Percentiles rank a stretch among this genome's conserved stretches.
These are phyloP conservation scores for Dasyornis broadbenti DNA, from an alignment of 2,113 vertebrate species.

Conservation along the genomic window DNA sequence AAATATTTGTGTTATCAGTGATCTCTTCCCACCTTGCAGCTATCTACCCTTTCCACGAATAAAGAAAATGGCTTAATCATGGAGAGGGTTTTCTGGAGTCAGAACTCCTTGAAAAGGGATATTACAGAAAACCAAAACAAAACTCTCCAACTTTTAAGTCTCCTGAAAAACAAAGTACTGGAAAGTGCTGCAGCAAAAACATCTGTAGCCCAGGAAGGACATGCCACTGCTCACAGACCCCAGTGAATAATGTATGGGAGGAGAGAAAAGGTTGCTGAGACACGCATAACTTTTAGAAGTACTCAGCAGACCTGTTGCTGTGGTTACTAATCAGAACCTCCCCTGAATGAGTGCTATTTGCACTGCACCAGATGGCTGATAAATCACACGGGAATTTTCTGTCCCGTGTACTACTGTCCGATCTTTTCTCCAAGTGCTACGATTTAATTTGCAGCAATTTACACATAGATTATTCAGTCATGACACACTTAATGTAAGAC, in stretches of 20 bases:
- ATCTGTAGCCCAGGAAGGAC: background rate
- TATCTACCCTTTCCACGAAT: background rate
- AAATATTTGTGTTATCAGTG: background rate
- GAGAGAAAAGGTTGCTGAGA: background rate
- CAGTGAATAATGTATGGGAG: background rate
- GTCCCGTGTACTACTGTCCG: background rate
- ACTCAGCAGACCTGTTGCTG: conserved; percentile 61
- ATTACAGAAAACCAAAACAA: background rate
- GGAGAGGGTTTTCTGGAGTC: background rate
- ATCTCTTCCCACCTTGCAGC: background rate
- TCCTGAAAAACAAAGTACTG: background rate
- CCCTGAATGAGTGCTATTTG: background rate
- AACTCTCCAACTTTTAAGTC: background rate
- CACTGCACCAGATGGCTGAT: conserved; percentile 30
- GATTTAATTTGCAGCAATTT: background rate
- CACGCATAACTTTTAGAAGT: background rate
- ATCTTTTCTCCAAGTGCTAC: background rate
- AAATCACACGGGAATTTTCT: background rate
- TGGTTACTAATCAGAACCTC: conserved; percentile 43
- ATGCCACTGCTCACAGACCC: background rate
- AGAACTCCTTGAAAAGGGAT: background rate
- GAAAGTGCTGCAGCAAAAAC: background rate
- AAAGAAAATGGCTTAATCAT: background rate
- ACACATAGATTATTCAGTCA: background rate
- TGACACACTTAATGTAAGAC: background rate